Conservation (phyloP, 2,888 invertebrate genomes). For the Gymnocheta viridis region DNA sequence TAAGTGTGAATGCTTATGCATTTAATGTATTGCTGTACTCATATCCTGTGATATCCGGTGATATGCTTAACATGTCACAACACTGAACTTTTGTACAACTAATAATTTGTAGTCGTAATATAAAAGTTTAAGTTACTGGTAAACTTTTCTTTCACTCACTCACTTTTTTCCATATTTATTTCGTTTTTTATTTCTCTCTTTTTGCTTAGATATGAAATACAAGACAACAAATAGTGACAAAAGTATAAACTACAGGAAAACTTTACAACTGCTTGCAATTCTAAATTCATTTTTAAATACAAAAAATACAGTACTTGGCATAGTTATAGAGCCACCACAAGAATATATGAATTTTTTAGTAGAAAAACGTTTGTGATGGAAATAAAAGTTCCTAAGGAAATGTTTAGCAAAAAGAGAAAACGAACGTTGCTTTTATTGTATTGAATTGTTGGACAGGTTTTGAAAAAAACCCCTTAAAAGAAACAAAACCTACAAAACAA, state of each 20-base stretch:
- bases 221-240: constrained; percentile 54
- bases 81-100: constrained; percentile 51
- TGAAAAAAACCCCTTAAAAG: no score
- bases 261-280: constrained; percentile 26
- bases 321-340: neutral
- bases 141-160: constrained; percentile 55
- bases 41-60: constrained; percentile 63
- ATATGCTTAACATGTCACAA: constrained; percentile 68
- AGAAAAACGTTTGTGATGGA: neutral
- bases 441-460: no score
- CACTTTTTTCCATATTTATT: constrained; percentile 1
- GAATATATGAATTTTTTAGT: neutral
- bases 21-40: constrained; percentile 52
- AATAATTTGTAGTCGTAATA: constrained; percentile 35
- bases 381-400: no score
- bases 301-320: neutral
- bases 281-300: neutral
- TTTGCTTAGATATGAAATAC: constrained; percentile 43
- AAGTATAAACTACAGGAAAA: constrained; percentile 52
- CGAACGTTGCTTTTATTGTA: no score
- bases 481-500: no score
- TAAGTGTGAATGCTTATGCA: constrained; percentile 20
- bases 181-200: constrained; percentile 8
- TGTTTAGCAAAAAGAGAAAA: no score
- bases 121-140: constrained; percentile 66